Evolutionary conservation across 2,888 invertebrate genomes (phyloP).

Genomic region (Stenolophus ochropezus): DNA sequence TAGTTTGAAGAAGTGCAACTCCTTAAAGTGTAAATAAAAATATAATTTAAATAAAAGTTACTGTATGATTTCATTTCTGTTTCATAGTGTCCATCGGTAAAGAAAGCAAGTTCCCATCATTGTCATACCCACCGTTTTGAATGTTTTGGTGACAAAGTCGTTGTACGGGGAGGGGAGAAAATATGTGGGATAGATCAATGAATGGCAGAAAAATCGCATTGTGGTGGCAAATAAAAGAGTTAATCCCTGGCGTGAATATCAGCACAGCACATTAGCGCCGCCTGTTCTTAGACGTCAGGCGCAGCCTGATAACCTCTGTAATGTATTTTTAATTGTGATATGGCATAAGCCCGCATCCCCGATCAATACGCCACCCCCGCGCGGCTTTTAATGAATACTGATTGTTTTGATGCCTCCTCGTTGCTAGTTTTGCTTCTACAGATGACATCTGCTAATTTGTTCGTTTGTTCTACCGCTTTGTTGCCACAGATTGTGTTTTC

Average conservation of each 20-base stretch:
- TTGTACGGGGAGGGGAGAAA: too few species aligned
- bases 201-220: background rate
- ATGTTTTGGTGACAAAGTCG: too few species aligned
- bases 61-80: too few species aligned
- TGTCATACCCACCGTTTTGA: too few species aligned
- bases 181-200: too few species aligned
- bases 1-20: too few species aligned
- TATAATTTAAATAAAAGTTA: too few species aligned
- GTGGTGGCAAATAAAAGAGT: background rate
- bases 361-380: background rate
- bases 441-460: slow-evolving; percentile 35
- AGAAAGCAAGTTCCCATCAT: too few species aligned
- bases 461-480: background rate
- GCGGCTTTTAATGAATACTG: slow-evolving; percentile 27
- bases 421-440: slow-evolving; percentile 21
- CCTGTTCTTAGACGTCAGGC: slow-evolving; percentile 25
- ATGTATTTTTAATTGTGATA: slow-evolving; percentile 57
- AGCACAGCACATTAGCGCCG: background rate
- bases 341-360: slow-evolving; percentile 48
- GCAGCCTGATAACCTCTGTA: slow-evolving; percentile 46
- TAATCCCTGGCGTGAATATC: background rate
- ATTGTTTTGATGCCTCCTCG: slow-evolving; percentile 25
- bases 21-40: too few species aligned
- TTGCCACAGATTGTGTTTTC: background rate
- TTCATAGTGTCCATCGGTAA: too few species aligned